Percentiles rank a stretch among this genome's conserved stretches.
These are phyloP conservation scores for Byasa hedistus DNA, from an alignment of 2,888 invertebrate genomes.

Conservation along the genomic window DNA sequence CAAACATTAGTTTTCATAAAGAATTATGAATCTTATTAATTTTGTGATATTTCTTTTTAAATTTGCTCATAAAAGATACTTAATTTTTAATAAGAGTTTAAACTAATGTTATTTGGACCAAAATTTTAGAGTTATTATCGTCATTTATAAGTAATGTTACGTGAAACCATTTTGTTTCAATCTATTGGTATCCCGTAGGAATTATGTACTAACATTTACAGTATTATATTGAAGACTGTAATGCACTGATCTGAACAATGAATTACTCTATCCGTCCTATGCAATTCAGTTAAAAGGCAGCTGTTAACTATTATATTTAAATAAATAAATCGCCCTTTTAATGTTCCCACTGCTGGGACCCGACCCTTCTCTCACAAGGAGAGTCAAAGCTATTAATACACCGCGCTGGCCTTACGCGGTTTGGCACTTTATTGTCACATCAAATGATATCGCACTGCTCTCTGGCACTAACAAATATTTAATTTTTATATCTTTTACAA, in stretches of 20 bases:
- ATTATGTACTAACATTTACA: conserved; percentile 5
- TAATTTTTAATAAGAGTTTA: conserved; percentile 30
- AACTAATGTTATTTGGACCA: conserved; percentile 30
- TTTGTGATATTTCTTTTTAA: conserved; percentile 24
- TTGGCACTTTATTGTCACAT: not conserved
- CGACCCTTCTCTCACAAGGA: no score
- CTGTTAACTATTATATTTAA: conserved; percentile 4
- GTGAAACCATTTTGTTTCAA: not conserved
- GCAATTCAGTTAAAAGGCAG: conserved; percentile 7
- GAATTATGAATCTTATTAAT: not conserved
- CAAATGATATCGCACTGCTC: conserved; percentile 14
- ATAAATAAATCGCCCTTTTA: no score
- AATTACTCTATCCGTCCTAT: conserved; percentile 20
- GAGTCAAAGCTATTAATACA: no score
- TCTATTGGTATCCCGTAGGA: not conserved
- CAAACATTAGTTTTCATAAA: not conserved
- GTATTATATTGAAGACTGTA: conserved; percentile 22
- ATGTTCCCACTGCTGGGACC: no score
- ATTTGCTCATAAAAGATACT: conserved; percentile 35
- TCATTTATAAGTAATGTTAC: not conserved
- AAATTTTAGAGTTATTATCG: conserved; percentile 13
- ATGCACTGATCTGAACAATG: not conserved
- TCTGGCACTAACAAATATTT: conserved; percentile 21
- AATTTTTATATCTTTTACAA: conserved; percentile 20
- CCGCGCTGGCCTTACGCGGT: no score